These are phyloP conservation scores for Autographa pulchrina DNA, from an alignment of 2,888 invertebrate species.

Conservation along the genomic window DNA sequence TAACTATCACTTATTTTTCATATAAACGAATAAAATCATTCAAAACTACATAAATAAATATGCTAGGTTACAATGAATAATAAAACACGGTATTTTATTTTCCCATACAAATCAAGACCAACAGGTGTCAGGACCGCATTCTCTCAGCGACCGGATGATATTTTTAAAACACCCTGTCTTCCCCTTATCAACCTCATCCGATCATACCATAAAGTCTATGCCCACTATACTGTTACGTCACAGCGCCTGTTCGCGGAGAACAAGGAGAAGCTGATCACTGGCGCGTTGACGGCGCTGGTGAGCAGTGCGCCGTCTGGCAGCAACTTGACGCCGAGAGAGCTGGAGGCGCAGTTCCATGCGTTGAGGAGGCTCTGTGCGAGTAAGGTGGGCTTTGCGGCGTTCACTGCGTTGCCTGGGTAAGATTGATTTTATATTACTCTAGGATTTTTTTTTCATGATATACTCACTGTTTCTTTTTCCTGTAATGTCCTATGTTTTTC, in stretches of 20 bases:
- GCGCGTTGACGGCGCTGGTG: slow-evolving; percentile 95
- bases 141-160: no score
- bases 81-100: no score
- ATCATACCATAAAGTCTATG: slow-evolving; percentile 22
- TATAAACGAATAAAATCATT: no score
- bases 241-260: slow-evolving; percentile 99
- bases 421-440: slow-evolving; percentile 69
- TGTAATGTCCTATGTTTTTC: no score
- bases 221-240: slow-evolving; percentile 57
- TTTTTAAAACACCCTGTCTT: not conserved
- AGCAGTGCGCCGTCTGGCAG: slow-evolving; percentile 75
- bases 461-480: no score
- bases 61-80: no score
- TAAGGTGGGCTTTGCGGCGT: slow-evolving; percentile 99
- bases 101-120: no score
- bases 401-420: slow-evolving; percentile 96
- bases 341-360: slow-evolving; percentile 99
- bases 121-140: no score
- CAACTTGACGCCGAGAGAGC: slow-evolving; percentile 91
- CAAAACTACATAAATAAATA: no score
- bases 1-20: no score
- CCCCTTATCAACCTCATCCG: not conserved
- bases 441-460: not conserved
- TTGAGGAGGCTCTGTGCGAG: slow-evolving; percentile 97
- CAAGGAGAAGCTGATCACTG: slow-evolving; percentile 98